Evolutionary conservation across 2,888 invertebrate species (phyloP), one percentile per base, ranked within the genome.

Genomic region (Idaea biselata): DNA sequence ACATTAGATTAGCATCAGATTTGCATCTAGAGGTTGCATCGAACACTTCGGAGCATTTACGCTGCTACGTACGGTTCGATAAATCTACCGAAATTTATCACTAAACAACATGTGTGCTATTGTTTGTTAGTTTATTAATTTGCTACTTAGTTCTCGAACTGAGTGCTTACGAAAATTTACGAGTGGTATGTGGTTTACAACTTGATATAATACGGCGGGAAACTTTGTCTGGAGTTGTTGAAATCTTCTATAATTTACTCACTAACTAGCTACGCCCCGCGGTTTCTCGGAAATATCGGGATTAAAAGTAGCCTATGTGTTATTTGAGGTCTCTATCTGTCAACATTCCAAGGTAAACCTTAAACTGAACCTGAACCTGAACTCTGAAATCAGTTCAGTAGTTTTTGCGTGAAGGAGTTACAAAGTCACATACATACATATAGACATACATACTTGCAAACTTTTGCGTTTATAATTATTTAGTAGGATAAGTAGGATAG

Each of bases 221-320:
- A 65, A 66, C 61, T 66, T 66, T 55, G 58, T 63, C 33, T 16
- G 18, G 32, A 57, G 18, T 44, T 55, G 31, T 55, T 14, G 44
- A 25, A 25, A 59, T 11, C 61, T 60, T 18, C n/a, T 57, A 44
- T 59, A 61, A 66, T 66, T 61, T 63, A 55, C 11, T 44, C 11
- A 44, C n/a, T n/a, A n/a, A n/a, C n/a, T n/a, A n/a, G n/a, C n/a
- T n/a, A n/a, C n/a, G n/a, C n/a, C n/a, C n/a, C n/a, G n/a, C n/a
- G n/a, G n/a, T n/a, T n/a, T n/a, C 14, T 44, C 44, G 44, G 14
- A 8, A 44, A 11, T 8, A 11, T 32, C 6, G 32, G 7, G n/a
- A n/a, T n/a, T n/a, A n/a, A 25, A 25, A 25, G 25, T 25, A 25
- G 25, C 25, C n/a, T n/a, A n/a, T n/a, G n/a, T n/a, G n/a, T n/a